A percentile compares a stretch with the other conserved stretches of the same genome.
phyloP scores from a whole-genome alignment of 2,113 vertebrate genomes.

The Mesitornis unicolor region DNA sequence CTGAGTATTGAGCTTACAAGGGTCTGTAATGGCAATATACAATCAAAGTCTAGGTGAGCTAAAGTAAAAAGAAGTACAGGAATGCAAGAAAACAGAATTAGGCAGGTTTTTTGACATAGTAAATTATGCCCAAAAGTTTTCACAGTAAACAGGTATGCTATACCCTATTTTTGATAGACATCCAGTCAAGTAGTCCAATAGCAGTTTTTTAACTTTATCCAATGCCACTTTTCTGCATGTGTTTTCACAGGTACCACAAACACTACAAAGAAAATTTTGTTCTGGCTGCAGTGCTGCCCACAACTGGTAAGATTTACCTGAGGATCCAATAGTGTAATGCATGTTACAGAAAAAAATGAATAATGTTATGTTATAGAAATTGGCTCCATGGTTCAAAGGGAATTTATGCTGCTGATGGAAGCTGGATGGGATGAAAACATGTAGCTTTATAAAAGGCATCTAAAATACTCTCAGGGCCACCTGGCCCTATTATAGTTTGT shows the following conservation, averaged over 20 bases:
- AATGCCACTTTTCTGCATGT: neutral
- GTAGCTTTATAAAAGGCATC: neutral
- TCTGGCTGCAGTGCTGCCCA: neutral
- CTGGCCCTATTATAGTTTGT: neutral
- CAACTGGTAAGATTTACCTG: neutral
- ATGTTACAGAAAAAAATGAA: neutral
- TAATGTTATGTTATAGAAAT: neutral
- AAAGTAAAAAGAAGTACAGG: neutral
- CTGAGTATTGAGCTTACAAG: neutral
- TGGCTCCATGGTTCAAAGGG: neutral
- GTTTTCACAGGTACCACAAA: neutral
- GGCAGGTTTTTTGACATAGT: neutral
- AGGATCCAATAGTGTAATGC: neutral
- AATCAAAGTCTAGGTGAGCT: neutral
- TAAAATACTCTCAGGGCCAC: neutral
- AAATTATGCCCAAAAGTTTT: too few species aligned
- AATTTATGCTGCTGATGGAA: neutral
- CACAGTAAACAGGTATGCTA: neutral
- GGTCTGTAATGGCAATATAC: neutral
- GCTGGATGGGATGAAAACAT: neutral
- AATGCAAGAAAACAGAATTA: neutral
- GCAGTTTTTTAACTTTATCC: neutral
- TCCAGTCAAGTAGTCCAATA: neutral
- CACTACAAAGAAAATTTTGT: neutral
- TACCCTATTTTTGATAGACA: accelerated